phyloP scores from a whole-genome alignment of 2,797 vertebrate genomes.

The Gymnothorax reevesii region DNA sequence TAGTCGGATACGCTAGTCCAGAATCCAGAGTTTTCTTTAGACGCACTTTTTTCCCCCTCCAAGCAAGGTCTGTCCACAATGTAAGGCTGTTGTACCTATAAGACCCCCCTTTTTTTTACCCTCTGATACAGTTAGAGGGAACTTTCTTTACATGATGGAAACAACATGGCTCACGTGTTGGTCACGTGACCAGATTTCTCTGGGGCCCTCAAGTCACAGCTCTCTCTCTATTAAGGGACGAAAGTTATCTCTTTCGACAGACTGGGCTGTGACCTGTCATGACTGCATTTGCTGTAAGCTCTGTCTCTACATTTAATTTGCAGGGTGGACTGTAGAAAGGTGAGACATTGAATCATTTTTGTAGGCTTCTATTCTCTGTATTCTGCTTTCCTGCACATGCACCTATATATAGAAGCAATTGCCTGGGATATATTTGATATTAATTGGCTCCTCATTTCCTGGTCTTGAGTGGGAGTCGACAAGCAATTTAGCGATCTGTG shows the following conservation, averaged over 20 bases:
- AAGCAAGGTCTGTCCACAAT: too few relatives aligned
- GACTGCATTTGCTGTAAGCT: slow-evolving; percentile 35
- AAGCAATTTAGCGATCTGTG: slow-evolving; percentile 67
- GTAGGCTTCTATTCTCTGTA: slow-evolving; percentile 31
- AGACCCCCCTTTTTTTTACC: too few relatives aligned
- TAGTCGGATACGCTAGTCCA: too few relatives aligned
- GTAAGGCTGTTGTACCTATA: too few relatives aligned
- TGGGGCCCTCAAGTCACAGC: too few relatives aligned
- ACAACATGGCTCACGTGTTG: neutral
- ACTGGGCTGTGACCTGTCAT: slow-evolving; percentile 34
- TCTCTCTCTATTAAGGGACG: neutral
- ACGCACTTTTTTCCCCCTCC: neutral
- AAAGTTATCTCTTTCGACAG: slow-evolving; percentile 32
- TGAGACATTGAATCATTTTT: slow-evolving; percentile 42
- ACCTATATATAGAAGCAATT: slow-evolving; percentile 50
- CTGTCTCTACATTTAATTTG: slow-evolving; percentile 36
- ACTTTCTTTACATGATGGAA: neutral
- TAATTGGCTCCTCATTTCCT: slow-evolving; percentile 72
- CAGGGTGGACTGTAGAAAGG: slow-evolving; percentile 47
- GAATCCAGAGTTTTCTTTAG: too few relatives aligned
- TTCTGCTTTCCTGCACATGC: slow-evolving; percentile 43
- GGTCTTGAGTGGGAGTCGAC: slow-evolving; percentile 68
- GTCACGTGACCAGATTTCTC: too few relatives aligned
- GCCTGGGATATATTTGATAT: slow-evolving; percentile 52
- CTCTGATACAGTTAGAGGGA: slow-evolving; percentile 11